Percentiles rank a stretch among this genome's conserved stretches.
phyloP scores from a whole-genome alignment of 2,113 vertebrate species.

The Cranoglanis bouderius region DNA sequence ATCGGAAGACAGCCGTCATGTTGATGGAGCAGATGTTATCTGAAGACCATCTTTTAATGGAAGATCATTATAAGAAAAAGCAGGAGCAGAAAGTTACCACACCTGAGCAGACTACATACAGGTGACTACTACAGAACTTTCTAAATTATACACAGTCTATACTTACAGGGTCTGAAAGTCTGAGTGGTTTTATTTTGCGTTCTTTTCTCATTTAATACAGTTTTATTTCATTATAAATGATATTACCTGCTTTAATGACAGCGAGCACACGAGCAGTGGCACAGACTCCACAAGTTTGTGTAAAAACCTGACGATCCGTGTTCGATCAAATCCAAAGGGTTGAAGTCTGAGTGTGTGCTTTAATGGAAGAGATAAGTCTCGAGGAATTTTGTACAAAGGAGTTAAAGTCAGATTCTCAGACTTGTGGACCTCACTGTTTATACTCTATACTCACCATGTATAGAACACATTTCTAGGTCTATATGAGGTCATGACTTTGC shows the following conservation, averaged over 20 bases:
- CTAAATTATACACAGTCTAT: neutral
- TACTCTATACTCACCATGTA: neutral
- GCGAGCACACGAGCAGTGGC: too few relatives aligned
- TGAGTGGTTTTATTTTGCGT: neutral
- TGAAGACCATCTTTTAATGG: constrained; percentile 75
- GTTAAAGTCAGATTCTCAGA: too few relatives aligned
- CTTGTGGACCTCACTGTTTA: neutral
- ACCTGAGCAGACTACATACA: constrained; percentile 46
- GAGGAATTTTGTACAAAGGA: neutral
- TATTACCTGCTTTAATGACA: neutral
- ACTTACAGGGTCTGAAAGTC: neutral
- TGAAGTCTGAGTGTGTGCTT: neutral
- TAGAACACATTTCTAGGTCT: neutral
- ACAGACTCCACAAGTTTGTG: too few relatives aligned
- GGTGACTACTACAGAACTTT: constrained; percentile 54
- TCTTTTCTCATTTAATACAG: neutral
- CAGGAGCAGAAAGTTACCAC: constrained; percentile 59
- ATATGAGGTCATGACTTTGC: neutral
- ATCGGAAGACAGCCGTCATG: constrained; percentile 81
- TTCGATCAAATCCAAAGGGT: neutral
- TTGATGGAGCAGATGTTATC: constrained; percentile 90
- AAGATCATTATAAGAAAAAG: constrained; percentile 77
- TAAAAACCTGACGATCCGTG: neutral
- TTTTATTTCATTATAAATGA: neutral
- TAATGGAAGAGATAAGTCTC: too few relatives aligned